Evolutionary conservation across 2,888 invertebrate species (phyloP).

Genomic region (Pomacea canaliculata): DNA sequence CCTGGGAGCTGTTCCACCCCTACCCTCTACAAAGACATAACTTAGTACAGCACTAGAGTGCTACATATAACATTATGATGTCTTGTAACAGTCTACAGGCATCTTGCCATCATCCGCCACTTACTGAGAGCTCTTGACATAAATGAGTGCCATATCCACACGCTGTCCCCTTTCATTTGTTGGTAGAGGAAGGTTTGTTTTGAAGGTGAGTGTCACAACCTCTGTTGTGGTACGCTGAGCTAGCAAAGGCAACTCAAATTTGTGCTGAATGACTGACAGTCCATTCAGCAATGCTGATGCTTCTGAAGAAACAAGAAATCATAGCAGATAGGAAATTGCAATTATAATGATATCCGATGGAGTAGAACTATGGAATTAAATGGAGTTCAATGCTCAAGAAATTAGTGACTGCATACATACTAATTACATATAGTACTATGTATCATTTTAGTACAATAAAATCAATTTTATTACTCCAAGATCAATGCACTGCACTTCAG

Average conservation of each 20-base stretch:
- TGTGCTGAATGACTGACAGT: conserved; percentile 47
- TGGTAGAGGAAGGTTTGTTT: conserved; percentile 9
- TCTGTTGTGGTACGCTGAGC: conserved; percentile 45
- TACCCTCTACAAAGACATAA: no score
- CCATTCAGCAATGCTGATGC: conserved; percentile 43
- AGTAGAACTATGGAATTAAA: no score
- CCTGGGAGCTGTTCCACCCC: no score
- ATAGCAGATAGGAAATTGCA: background rate
- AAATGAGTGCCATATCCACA: conserved; percentile 43
- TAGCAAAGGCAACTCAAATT: conserved; percentile 40
- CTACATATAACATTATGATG: no score
- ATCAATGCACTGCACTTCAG: no score
- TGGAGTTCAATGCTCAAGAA: no score
- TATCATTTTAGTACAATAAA: no score
- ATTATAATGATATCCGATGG: background rate
- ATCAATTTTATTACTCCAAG: no score
- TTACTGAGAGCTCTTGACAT: conserved; percentile 47
- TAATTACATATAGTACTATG: no score
- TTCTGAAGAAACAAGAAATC: conserved; percentile 23
- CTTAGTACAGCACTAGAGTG: no score
- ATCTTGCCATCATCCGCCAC: background rate
- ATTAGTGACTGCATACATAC: no score
- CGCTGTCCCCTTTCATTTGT: conserved; percentile 13
- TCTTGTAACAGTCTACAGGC: no score
- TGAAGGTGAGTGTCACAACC: conserved; percentile 46